Evolutionary conservation across 2,113 vertebrate species (phyloP), one percentile per base, ranked within the genome.

Genomic region (Brienomyrus brachyistius): DNA sequence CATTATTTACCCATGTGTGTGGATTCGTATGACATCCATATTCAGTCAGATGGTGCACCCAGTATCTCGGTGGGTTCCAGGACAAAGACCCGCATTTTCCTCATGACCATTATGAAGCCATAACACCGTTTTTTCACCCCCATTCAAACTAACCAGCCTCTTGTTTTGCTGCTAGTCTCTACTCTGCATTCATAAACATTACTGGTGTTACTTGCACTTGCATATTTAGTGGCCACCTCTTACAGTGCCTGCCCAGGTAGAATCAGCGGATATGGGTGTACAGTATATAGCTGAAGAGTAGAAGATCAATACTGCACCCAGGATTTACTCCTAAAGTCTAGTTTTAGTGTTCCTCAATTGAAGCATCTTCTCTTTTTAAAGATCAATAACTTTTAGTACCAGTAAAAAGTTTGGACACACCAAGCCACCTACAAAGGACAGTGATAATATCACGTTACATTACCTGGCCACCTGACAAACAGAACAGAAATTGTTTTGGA

Each of bases 181-280:
- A 23, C 21, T 84, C 45, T 47, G 82, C 82, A 84, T 84, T 84
- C 82, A 84, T 45, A 48, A 84, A 84, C 27, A 54, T 87, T 54
- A 54, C n/a, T 86, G 48, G 43, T 47, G 45, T 47, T 48, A 87
- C 85, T 86, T 86, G 84, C 84, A 87, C 50, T 54, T 54, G 27
- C 45, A 45, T 47, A 21, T 10, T 23, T 84, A 45, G 8, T 21
- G 40, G 82, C 43, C 23, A 35, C 85, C 50, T 54, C 11, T 51
- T 15, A 5, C 84, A 35, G 31, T 35, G 85, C 5, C 47, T 52
- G 27, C 2, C 50, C 51, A 48, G 82, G 45, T 47, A n/a, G 45
- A 23, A 4, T 84, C 13, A 40, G 51, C 7, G 4, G n/a, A 52
- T 86, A 51, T 17, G n/a, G 35, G 13, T 40, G 31, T 40, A 43